Conservation (phyloP, 1,140 invertebrate species). For the Melipona quadrifasciata region DNA sequence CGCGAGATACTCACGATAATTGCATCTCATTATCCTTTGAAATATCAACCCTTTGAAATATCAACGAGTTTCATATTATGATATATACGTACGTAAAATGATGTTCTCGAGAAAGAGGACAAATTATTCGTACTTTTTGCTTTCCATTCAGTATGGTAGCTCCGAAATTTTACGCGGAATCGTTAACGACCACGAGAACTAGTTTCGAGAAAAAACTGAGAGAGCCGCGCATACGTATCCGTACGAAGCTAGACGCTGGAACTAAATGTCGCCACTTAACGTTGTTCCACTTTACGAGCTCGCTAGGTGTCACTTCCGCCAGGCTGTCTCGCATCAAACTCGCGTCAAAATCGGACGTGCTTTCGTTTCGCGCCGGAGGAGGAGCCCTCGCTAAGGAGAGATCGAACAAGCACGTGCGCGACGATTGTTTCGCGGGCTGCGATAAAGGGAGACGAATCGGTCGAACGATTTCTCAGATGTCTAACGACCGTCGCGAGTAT, state of each 20-base stretch:
- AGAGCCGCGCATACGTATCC: background rate
- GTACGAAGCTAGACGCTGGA: background rate
- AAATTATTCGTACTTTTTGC: background rate
- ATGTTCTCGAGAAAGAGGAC: background rate
- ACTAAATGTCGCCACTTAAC: background rate
- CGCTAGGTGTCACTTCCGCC: background rate
- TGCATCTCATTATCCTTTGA: too few relatives aligned
- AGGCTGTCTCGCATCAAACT: background rate
- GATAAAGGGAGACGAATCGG: constrained; percentile 16
- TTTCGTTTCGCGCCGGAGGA: background rate
- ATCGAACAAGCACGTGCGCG: background rate
- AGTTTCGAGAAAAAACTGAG: background rate
- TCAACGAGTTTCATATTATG: too few relatives aligned
- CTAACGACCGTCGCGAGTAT: constrained; percentile 24
- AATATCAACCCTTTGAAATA: too few relatives aligned
- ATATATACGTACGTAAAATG: too few relatives aligned
- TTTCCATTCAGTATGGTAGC: background rate
- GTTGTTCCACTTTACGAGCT: background rate
- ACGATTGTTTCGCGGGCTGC: constrained; percentile 15
- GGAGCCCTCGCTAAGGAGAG: background rate
- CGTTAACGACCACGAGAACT: background rate
- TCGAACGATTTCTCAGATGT: background rate
- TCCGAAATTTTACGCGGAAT: background rate
- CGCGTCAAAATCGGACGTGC: background rate
- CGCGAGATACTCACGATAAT: too few relatives aligned